Percentiles rank a stretch among this genome's conserved stretches.
phyloP scores from a whole-genome alignment of 2,113 vertebrate genomes.

The Herpailurus yagouaroundi region DNA sequence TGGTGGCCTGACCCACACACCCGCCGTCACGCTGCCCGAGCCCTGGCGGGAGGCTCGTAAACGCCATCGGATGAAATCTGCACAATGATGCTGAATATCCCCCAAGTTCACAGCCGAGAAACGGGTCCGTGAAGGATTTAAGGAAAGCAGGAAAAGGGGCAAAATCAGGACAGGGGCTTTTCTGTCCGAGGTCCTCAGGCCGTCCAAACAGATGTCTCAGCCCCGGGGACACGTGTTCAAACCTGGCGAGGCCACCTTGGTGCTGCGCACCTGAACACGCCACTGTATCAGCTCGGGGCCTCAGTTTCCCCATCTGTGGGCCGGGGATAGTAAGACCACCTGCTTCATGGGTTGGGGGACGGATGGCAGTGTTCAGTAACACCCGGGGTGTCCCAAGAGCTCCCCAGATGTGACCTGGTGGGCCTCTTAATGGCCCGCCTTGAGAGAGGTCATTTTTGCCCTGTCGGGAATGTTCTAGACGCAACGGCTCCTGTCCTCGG shows the following conservation, averaged over 20 bases:
- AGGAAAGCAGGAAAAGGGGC: background rate
- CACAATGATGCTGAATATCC: background rate
- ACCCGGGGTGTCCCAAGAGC: rapidly evolving
- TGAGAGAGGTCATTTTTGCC: background rate
- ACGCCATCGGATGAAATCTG: background rate
- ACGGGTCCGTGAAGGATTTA: background rate
- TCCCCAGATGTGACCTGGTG: background rate
- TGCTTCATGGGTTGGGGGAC: rapidly evolving
- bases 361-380: rapidly evolving
- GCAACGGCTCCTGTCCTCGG: background rate
- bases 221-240: background rate
- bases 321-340: rapidly evolving
- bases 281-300: background rate
- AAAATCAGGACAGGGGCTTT: rapidly evolving
- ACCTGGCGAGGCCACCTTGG: background rate
- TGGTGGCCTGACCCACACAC: background rate
- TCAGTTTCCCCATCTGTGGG: background rate
- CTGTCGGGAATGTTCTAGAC: background rate
- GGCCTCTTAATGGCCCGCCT: background rate
- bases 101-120: background rate
- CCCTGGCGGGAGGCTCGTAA: background rate
- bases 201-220: too few relatives aligned
- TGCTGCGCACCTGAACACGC: background rate
- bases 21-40: background rate
- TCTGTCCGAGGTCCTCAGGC: rapidly evolving